Percentiles rank a stretch among this genome's conserved stretches.
phyloP scores from a whole-genome alignment of 2,113 vertebrate species.

The Pseudois nayaur region DNA sequence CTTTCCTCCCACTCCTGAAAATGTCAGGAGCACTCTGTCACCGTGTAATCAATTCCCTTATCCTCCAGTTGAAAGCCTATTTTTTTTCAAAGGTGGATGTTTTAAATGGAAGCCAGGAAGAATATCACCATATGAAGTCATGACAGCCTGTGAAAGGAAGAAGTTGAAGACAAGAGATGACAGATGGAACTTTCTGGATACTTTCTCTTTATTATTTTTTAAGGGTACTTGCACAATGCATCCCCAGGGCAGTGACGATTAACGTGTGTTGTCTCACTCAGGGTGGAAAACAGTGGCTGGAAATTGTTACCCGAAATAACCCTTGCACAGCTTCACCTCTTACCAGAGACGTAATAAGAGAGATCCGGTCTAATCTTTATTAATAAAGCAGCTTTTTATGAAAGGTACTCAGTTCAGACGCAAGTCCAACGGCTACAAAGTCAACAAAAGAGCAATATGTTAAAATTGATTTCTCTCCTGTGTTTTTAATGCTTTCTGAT shows the following conservation, averaged over 20 bases:
- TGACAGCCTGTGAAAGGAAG: not conserved
- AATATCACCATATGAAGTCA: not conserved
- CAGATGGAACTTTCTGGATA: not conserved
- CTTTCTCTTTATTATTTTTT: not conserved
- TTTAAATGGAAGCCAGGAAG: not conserved
- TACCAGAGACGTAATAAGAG: not conserved
- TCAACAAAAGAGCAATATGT: slow-evolving; percentile 23
- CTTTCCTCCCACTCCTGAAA: slow-evolving; percentile 5
- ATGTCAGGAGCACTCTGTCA: not conserved
- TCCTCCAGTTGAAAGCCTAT: not conserved
- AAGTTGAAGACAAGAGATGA: not conserved
- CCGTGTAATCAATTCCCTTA: not conserved
- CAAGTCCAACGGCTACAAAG: not conserved
- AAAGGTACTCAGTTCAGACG: not conserved
- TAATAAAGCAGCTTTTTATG: slow-evolving; percentile 19
- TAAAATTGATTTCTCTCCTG: not conserved
- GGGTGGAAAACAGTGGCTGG: slow-evolving; percentile 14
- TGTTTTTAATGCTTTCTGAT: not conserved
- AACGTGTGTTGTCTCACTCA: not conserved
- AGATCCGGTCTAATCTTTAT: not conserved
- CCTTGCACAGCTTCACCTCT: not conserved
- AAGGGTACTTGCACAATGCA: slow-evolving; percentile 24
- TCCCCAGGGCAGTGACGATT: not conserved
- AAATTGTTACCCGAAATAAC: not conserved
- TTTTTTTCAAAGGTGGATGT: not conserved